Evolutionary conservation across 2,113 vertebrate genomes (phyloP), one percentile per base, ranked within the genome.

Genomic region (Agapornis roseicollis): DNA sequence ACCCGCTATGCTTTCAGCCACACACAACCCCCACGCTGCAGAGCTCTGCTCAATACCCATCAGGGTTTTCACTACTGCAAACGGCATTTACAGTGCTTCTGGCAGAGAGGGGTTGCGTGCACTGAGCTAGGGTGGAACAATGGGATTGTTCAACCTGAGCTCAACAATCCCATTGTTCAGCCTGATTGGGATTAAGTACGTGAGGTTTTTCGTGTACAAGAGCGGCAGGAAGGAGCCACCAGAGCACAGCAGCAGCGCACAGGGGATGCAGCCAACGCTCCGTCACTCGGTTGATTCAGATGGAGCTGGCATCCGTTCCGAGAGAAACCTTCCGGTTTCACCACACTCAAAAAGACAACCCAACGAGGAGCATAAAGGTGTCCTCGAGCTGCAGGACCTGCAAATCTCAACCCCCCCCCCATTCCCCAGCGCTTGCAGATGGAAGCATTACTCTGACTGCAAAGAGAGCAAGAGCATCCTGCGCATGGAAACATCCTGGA

Each of bases 401-500:
- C 55, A 46, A 9, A 52, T 37, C 79, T 17, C 79, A 3, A 12
- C 63, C 1, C 4, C n/a, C 1, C 4, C n/a, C 13, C 14, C 44
- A 4, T 8, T 22, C 15, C 76, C 89, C 19, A 1, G 47, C 63
- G 49, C 65, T 5, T 2, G 42, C 4, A 7, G 39, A n/a, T 1
- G 2, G 58, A 68, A 73, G 47, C 11, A 12, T 23, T 7, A 2
- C 35, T 24, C 14, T 4, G 41, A 25, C 10, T 27, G 63, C 86
- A 44, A 66, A 42, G 56, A 23, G 66, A 78, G 61, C 79, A 14
- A 52, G 46, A 44, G 53, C 53, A 28, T 6, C n/a, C 68, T 23
- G n/a, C 9, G 73, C 23, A 6, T 2, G 14, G 76, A n/a, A 64
- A 60, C 2, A 1, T 5, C 5, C 3, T 0, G 0, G 37, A 13